phyloP scores from a whole-genome alignment of 2,797 vertebrate species.

The Tadarida brasiliensis region DNA sequence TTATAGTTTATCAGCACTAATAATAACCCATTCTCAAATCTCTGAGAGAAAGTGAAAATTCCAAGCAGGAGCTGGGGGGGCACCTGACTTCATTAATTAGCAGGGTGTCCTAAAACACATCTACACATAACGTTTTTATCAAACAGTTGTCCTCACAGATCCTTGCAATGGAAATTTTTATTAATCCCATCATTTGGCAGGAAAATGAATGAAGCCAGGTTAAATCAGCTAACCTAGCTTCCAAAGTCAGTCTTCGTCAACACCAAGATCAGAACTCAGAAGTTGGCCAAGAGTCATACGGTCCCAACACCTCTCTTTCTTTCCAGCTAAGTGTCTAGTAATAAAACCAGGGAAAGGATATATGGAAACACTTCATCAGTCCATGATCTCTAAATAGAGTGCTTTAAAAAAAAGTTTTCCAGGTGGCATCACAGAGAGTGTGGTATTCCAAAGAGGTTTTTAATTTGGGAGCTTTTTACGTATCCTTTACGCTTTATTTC shows the following conservation, averaged over 20 bases:
- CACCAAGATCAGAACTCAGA: constrained; percentile 49
- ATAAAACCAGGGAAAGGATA: constrained; percentile 46
- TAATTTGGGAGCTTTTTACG: constrained; percentile 18
- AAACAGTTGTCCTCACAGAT: not conserved
- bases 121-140: not conserved
- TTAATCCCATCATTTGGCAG: not conserved
- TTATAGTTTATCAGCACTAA: not conserved
- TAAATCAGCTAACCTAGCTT: not conserved
- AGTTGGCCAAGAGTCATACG: not conserved
- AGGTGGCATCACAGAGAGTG: constrained; percentile 20
- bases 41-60: constrained; percentile 57
- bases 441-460: constrained; percentile 28
- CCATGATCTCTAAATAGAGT: constrained; percentile 23
- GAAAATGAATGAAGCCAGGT: not conserved
- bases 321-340: constrained; percentile 38
- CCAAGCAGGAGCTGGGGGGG: not conserved
- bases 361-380: not conserved
- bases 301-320: not conserved
- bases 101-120: not conserved
- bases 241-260: constrained; percentile 17
- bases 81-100: not conserved
- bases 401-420: constrained; percentile 50
- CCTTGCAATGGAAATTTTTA: not conserved
- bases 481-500: constrained; percentile 42
- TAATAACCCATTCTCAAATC: constrained; percentile 36